These are phyloP conservation scores for Salvelinus namaycush DNA, from an alignment of 2,113 vertebrate species.

Conservation along the genomic window DNA sequence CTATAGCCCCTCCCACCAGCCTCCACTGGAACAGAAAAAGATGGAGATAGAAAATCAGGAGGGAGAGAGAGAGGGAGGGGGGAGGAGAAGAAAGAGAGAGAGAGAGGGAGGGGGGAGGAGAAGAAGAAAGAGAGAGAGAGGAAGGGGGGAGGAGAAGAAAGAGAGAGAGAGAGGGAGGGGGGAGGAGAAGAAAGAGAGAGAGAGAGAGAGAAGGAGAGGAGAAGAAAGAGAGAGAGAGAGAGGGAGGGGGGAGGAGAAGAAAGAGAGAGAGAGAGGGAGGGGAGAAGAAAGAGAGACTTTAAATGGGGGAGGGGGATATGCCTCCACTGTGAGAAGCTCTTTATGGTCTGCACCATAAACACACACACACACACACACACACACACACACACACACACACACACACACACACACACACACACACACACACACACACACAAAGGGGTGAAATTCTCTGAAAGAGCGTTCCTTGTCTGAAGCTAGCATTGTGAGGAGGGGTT, in stretches of 20 bases:
- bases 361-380: not conserved
- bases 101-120: not conserved
- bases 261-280: no score
- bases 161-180: no score
- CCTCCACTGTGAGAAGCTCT: constrained; percentile 33
- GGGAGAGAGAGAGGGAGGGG: not conserved
- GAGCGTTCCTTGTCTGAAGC: constrained; percentile 53
- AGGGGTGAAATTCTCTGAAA: constrained; percentile 35
- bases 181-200: no score
- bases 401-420: no score
- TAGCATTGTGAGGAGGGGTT: constrained; percentile 19
- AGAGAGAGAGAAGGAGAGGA: not conserved
- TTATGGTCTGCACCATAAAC: no score
- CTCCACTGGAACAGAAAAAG: no score
- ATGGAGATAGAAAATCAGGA: no score
- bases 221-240: no score
- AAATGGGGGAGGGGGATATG: constrained; percentile 18
- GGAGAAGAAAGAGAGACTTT: not conserved
- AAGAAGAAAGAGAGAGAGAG: no score
- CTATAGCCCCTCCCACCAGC: no score
- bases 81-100: not conserved
- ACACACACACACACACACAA: not conserved
- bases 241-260: not conserved
- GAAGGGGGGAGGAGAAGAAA: not conserved
- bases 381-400: not conserved